Percentiles rank a stretch among this genome's conserved stretches.
Evolutionary conservation across 2,888 invertebrate species (phyloP).

Genomic region (Dolichomitus sp.): DNA sequence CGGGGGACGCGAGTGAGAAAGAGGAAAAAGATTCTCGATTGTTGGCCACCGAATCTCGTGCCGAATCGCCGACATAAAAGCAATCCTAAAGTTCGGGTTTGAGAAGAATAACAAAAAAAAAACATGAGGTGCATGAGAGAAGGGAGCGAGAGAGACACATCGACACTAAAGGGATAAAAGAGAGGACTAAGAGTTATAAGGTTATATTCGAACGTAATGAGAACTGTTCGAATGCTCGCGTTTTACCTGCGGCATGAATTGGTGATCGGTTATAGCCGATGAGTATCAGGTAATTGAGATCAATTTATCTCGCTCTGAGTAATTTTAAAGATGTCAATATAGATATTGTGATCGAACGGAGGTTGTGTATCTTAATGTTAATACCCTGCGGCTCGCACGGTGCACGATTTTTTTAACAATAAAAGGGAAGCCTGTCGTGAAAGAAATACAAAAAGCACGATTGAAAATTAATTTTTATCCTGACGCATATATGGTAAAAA

Average conservation of each 20-base stretch:
- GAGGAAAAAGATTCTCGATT: conserved; percentile 57
- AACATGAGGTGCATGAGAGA: conserved; percentile 27
- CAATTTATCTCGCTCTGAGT: conserved; percentile 6
- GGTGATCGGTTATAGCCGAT: background rate
- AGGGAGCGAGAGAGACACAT: conserved; percentile 8
- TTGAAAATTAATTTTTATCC: background rate
- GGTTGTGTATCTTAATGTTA: background rate
- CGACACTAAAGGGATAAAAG: conserved; percentile 14
- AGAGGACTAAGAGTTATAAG: conserved; percentile 51
- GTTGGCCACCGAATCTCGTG: conserved; percentile 63
- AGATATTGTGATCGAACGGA: background rate
- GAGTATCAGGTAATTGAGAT: conserved; percentile 7
- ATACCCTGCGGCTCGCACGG: too few species aligned
- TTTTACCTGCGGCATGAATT: conserved; percentile 11
- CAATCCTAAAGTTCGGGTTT: conserved; percentile 57
- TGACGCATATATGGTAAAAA: background rate
- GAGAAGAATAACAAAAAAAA: conserved; percentile 43
- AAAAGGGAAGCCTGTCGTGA: background rate
- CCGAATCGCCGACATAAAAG: conserved; percentile 62
- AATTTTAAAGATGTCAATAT: conserved; percentile 14
- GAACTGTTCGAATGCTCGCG: conserved; percentile 33
- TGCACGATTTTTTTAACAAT: background rate
- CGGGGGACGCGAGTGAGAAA: conserved; percentile 37
- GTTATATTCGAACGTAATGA: conserved; percentile 56
- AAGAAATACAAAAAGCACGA: background rate